Evolutionary conservation across 2,113 vertebrate genomes (phyloP).

Genomic region (Zootoca vivipara): DNA sequence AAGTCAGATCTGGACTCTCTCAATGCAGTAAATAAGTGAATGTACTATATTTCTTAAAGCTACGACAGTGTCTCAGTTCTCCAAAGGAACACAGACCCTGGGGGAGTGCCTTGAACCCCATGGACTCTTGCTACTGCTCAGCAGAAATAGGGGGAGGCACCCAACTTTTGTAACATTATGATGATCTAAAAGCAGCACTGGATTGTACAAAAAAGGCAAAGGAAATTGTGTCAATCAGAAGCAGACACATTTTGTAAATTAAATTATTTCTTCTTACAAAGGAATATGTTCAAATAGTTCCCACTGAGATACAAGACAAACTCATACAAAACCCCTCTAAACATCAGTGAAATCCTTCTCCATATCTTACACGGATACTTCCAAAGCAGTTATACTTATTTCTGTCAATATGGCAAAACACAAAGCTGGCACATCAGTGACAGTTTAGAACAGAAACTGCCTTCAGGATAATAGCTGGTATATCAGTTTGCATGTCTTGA

Average conservation of each 20-base stretch:
- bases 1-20: too few relatives aligned
- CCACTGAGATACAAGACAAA: not conserved
- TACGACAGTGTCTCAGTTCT: too few relatives aligned
- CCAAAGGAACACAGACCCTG: too few relatives aligned
- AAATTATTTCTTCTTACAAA: not conserved
- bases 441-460: slow-evolving; percentile 14
- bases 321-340: not conserved
- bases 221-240: not conserved
- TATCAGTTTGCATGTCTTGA: not conserved
- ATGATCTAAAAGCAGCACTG: not conserved
- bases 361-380: not conserved
- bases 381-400: not conserved
- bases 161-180: not conserved
- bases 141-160: too few relatives aligned
- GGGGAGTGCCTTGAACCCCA: too few relatives aligned
- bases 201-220: not conserved
- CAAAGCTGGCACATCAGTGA: slow-evolving; percentile 4
- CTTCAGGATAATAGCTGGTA: slow-evolving; percentile 3
- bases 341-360: not conserved
- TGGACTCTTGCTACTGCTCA: too few relatives aligned
- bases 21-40: too few relatives aligned
- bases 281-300: not conserved
- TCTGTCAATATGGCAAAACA: slow-evolving; percentile 17
- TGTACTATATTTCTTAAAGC: too few relatives aligned
- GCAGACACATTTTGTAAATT: not conserved